Evolutionary conservation across 1,140 invertebrate genomes (phyloP), one percentile per base, ranked within the genome.

Genomic region (Bacillus rossius): DNA sequence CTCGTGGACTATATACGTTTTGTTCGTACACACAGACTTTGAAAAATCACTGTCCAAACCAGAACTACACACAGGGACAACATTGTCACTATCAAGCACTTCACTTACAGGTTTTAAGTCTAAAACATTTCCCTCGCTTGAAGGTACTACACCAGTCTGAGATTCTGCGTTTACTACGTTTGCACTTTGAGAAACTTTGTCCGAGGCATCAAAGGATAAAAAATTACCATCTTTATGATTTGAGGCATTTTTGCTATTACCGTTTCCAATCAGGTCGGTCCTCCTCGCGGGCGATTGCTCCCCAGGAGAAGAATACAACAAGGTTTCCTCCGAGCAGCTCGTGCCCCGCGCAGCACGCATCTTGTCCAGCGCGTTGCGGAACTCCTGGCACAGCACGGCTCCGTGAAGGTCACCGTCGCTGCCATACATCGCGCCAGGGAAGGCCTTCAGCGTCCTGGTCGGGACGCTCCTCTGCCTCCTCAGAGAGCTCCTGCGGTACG

Each of bases 381-480:
- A 82, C 25, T 80, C 78, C 56, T 82, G 75, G 26, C 76, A 74
- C 4, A 81, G 64, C 42, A 73, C 74, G 8, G 71, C 67, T 37
- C 71, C 71, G 34, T 77, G 70, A 29, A 84, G 69, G 61, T 83
- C 81, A 14, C 81, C 77, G 58, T 83, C 81, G 62, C 81, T 83
- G 10, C 79, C 79, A 50, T 73, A 77, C 43, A 66, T 68, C 19
- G 73, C 51, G 56, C 64, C 65, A 19, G 62, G 64, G 16, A 60
- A 42, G 50, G 34, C 4, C 10, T 29, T 59, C 58, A 67, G 56
- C 8, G 14, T 14, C 17, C 14, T 42, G 10, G 16, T 49, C 7
- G 29, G 47, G 17, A 23, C 8, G 8, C 42, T 47, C 3, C 14
- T 13, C 43, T 47, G 43, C 38, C 16, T 59, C 43, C 42, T 53